Evolutionary conservation across 1,140 invertebrate species (phyloP).

Genomic region (Elymnias hypermnestra): DNA sequence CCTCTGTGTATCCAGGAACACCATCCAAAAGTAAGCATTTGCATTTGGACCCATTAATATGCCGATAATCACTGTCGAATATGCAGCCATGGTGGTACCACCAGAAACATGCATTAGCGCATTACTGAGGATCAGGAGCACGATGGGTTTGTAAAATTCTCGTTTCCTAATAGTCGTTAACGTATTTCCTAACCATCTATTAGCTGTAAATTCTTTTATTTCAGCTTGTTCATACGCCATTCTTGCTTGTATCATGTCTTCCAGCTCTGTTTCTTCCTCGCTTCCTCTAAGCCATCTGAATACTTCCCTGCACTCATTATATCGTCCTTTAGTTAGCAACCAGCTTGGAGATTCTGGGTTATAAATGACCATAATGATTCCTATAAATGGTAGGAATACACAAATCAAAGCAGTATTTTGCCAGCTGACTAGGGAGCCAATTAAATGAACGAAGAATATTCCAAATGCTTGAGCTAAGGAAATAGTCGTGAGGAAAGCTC

Average conservation of each 20-base stretch:
- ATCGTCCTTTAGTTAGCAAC: constrained; percentile 72
- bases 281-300: constrained; percentile 72
- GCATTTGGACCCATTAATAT: constrained; percentile 63
- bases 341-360: constrained; percentile 84
- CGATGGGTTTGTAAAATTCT: constrained; percentile 56
- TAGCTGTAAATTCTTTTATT: constrained; percentile 11
- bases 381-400: constrained; percentile 58
- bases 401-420: constrained; percentile 70
- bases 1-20: constrained; percentile 76
- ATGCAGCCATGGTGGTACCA: constrained; percentile 78
- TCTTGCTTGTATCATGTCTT: constrained; percentile 47
- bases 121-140: constrained; percentile 45
- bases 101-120: constrained; percentile 45
- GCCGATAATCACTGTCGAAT: constrained; percentile 78
- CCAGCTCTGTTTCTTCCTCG: constrained; percentile 47
- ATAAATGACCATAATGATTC: constrained; percentile 66
- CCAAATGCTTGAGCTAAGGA: constrained; percentile 72
- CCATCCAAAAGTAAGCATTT: constrained; percentile 80
- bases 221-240: constrained; percentile 24
- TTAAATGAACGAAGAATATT: constrained; percentile 71
- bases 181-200: constrained; percentile 17
- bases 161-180: constrained; percentile 30
- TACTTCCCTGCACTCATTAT: constrained; percentile 58
- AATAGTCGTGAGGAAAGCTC: constrained; percentile 72
- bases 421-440: constrained; percentile 77